Evolutionary conservation across 23 tunicate species (phyloP), one percentile per base, ranked within the genome.

Genomic region (Clavelina lepadiformis): DNA sequence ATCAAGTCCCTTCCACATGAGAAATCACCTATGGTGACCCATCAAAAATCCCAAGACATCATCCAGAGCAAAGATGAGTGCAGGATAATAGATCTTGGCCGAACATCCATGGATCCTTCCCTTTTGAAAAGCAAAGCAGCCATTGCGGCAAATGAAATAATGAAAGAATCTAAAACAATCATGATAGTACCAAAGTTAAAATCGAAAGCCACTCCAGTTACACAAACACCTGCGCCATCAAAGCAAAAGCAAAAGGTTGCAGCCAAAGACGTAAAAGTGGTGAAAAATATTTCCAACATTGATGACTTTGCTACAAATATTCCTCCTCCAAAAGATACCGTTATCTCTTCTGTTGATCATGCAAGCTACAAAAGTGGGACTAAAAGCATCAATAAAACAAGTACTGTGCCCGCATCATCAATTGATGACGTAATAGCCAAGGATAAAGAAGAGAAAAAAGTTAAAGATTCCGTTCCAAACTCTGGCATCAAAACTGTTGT

Each of bases 111-210:
- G 56, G 82, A 76, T 33, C 61, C 73, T 5, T 65, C 73, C 1
- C 20, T 28, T 53, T 26, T 76, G 46, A 76, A 76, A 58, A 31
- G 37, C 19, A 38, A 65, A 55, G 73, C 63, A 15, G 82, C 82
- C 4, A 65, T 65, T n/a, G 66, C 66, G 23, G 73, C 73, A 6
- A 76, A 76, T 38, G 82, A 76, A 66, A 65, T 76, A 20, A 76
- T 76, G 82, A 76, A 76, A 44, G 66, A 76, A 28, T 65, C 73
- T 20, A 50, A 68, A 53, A 76, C 82, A 0, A 26, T 76, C 6
- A 27, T 20, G 45, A 65, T 76, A 35, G 58, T 76, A 0, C 82
- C 82, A 28, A 51, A 33, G 7, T n/a, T n/a, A 41, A 15, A 41
- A 41, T 41, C 49, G 49, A 41, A 41, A 11, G 49, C 49, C 49